Percentiles rank a stretch among this genome's conserved stretches.
These are phyloP conservation scores for Microplitis deprimator DNA, from an alignment of 2,888 invertebrate genomes.

Conservation along the genomic window DNA sequence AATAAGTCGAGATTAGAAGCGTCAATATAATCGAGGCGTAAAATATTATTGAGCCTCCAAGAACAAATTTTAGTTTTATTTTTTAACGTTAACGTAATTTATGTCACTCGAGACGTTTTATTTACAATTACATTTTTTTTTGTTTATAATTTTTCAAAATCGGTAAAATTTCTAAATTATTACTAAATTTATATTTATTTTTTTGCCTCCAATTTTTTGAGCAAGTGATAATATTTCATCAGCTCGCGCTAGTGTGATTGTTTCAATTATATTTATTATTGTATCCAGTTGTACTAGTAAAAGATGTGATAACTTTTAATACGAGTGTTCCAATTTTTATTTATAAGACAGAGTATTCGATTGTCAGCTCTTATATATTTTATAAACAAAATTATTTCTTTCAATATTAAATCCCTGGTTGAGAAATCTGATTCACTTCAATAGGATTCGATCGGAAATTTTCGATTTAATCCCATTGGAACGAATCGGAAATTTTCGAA, in stretches of 20 bases:
- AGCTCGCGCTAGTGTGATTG: constrained; percentile 41
- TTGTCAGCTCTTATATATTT: too few species aligned
- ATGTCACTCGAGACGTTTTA: constrained; percentile 31
- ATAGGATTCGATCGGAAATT: too few species aligned
- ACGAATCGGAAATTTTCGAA: too few species aligned
- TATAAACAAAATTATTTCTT: too few species aligned
- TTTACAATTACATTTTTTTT: constrained; percentile 47
- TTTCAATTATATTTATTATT: constrained; percentile 33
- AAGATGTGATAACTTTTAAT: too few species aligned
- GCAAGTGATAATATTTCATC: constrained; percentile 50
- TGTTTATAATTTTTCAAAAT: constrained; percentile 35
- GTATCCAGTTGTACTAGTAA: neutral
- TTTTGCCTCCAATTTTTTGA: constrained; percentile 45
- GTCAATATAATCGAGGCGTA: constrained; percentile 23
- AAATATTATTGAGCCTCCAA: constrained; percentile 22
- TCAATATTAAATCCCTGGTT: too few species aligned
- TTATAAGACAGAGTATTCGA: too few species aligned
- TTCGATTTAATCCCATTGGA: too few species aligned
- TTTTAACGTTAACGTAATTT: constrained; percentile 3
- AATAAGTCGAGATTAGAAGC: constrained; percentile 20
- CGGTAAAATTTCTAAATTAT: constrained; percentile 32
- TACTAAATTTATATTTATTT: constrained; percentile 35
- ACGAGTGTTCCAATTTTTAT: too few species aligned
- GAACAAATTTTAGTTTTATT: constrained; percentile 27
- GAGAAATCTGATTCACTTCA: too few species aligned